A percentile compares a stretch with the other conserved stretches of the same genome.
Evolutionary conservation across 2,888 invertebrate genomes (phyloP).

Genomic region (Drosophila prostipennis): DNA sequence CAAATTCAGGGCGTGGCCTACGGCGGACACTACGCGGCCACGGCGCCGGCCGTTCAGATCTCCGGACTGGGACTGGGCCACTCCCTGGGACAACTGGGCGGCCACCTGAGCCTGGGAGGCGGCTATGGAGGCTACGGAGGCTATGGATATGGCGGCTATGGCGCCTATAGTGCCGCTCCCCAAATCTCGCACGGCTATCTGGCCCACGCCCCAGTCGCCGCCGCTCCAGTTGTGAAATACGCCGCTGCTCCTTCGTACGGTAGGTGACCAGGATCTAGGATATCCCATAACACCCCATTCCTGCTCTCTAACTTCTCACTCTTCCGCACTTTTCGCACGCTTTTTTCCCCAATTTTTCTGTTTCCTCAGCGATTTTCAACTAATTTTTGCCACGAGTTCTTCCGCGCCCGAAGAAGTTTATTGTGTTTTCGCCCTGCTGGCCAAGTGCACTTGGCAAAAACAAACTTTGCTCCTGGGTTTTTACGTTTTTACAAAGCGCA

Average conservation of each 20-base stretch:
- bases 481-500: conserved; percentile 15
- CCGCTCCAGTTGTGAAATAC: conserved; percentile 66
- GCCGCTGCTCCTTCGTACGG: conserved; percentile 81
- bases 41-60: conserved; percentile 54
- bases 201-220: conserved; percentile 62
- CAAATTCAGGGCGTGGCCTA: conserved; percentile 49
- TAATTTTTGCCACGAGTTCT: conserved; percentile 4
- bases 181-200: conserved; percentile 63
- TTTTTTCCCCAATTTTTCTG: neutral
- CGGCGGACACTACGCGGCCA: conserved; percentile 54
- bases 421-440: conserved; percentile 39
- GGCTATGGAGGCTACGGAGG: conserved; percentile 59
- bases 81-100: conserved; percentile 13
- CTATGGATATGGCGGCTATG: conserved; percentile 60
- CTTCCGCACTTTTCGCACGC: conserved; percentile 26
- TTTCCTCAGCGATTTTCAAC: conserved; percentile 23
- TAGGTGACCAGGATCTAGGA: conserved; percentile 62
- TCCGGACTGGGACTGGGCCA: conserved; percentile 35
- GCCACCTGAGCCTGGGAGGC: conserved; percentile 26
- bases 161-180: conserved; percentile 57
- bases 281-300: neutral
- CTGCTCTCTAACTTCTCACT: conserved; percentile 19
- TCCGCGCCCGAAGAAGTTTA: conserved; percentile 9
- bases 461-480: conserved; percentile 48
- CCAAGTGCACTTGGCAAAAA: conserved; percentile 63